These are phyloP conservation scores for Oryzias melastigma DNA, from an alignment of 2,113 vertebrate genomes.

Conservation along the genomic window DNA sequence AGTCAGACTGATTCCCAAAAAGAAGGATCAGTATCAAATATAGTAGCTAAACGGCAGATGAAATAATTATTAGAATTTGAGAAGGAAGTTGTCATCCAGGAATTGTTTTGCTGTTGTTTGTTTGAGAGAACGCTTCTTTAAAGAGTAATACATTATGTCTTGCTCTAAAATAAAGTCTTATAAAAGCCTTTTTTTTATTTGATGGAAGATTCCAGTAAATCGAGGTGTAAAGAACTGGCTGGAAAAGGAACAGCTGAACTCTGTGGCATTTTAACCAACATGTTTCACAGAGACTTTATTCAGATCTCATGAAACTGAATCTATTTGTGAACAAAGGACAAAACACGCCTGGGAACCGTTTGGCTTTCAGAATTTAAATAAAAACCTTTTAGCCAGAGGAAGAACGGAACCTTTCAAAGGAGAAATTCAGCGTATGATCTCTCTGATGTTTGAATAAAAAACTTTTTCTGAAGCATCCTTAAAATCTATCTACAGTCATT, in stretches of 20 bases:
- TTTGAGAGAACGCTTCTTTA: no score
- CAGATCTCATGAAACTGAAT: not conserved
- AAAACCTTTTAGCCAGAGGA: no score
- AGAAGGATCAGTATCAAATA: not conserved
- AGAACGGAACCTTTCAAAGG: no score
- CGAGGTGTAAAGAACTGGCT: not conserved
- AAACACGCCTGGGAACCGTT: not conserved
- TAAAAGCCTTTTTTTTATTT: no score
- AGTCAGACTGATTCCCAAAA: not conserved
- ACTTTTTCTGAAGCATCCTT: no score
- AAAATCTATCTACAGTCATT: no score
- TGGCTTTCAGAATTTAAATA: not conserved
- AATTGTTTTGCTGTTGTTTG: not conserved
- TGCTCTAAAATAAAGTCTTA: no score
- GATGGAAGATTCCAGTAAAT: not conserved
- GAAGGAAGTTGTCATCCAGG: not conserved
- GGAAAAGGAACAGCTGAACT: not conserved
- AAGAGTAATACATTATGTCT: no score
- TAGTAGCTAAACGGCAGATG: not conserved
- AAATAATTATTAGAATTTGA: not conserved
- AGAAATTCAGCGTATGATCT: no score
- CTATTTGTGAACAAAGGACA: not conserved
- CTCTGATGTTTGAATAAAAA: no score
- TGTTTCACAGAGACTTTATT: not conserved
- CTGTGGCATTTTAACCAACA: not conserved